phyloP scores from a whole-genome alignment of 2,888 invertebrate genomes.

The Protophormia terraenovae region DNA sequence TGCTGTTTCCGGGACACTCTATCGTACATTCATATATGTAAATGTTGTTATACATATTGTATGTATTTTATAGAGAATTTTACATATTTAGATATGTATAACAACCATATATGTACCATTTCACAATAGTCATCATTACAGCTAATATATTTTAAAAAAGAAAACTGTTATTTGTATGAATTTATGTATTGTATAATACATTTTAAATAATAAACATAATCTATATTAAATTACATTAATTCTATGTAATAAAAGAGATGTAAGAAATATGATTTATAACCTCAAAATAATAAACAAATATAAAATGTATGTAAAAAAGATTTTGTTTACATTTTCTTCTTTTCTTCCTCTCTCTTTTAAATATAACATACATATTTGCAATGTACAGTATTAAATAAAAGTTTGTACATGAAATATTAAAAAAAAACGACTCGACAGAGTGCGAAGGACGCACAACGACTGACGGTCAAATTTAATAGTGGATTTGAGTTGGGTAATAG shows the following conservation, averaged over 20 bases:
- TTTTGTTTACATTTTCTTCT: neutral
- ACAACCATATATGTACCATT: neutral
- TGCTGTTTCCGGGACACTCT: too few species aligned
- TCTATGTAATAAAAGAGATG: neutral
- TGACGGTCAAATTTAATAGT: neutral
- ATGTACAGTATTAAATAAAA: neutral
- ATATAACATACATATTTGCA: neutral
- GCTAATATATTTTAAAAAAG: neutral
- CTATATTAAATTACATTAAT: neutral
- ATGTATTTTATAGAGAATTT: too few species aligned
- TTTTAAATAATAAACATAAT: neutral
- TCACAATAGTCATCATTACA: neutral
- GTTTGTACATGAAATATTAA: neutral
- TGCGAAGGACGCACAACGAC: neutral
- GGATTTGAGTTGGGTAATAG: neutral
- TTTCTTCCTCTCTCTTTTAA: neutral
- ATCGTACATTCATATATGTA: too few species aligned
- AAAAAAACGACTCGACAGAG: too few species aligned
- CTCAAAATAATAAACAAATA: neutral
- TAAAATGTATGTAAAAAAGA: neutral
- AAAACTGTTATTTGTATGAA: neutral
- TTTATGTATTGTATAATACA: neutral
- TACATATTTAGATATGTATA: neutral
- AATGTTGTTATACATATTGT: too few species aligned
- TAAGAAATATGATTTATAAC: neutral